A percentile compares a stretch with the other conserved stretches of the same genome.
Evolutionary conservation across 2,797 vertebrate species (phyloP).

Genomic region (Trachurus trachurus): DNA sequence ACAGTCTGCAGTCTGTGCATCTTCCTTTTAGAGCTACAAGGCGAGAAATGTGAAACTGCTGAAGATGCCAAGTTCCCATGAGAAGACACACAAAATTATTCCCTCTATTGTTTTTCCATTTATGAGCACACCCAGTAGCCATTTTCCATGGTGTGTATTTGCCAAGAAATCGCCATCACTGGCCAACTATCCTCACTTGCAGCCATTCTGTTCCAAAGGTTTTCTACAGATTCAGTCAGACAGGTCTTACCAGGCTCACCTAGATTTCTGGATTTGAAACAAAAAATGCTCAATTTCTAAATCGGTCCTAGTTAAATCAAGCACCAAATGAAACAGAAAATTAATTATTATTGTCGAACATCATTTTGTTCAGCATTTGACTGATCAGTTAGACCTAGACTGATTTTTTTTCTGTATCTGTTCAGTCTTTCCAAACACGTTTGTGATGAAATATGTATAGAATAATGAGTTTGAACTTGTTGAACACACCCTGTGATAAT

Average conservation of each 20-base stretch:
- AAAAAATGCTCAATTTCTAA: conserved; percentile 13
- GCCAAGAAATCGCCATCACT: conserved; percentile 28
- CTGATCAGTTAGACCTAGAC: not conserved
- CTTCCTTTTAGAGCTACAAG: conserved; percentile 20
- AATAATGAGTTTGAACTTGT: conserved; percentile 25
- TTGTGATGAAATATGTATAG: conserved; percentile 4
- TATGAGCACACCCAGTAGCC: conserved; percentile 14
- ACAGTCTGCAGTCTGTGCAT: conserved; percentile 20
- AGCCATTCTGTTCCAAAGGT: conserved; percentile 5
- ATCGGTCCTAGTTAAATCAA: not conserved
- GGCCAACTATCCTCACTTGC: conserved; percentile 14
- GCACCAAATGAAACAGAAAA: not conserved
- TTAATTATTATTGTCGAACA: not conserved
- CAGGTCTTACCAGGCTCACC: not conserved
- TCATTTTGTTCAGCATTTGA: conserved; percentile 11
- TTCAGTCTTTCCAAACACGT: conserved; percentile 23
- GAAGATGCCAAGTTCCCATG: conserved; percentile 37
- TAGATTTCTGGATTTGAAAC: too few species aligned
- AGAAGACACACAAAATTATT: conserved; percentile 22
- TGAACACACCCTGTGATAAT: not conserved
- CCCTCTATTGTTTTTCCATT: conserved; percentile 33
- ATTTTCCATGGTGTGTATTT: conserved; percentile 12
- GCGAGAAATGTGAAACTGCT: conserved; percentile 36
- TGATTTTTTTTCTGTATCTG: not conserved
- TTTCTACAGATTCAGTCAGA: not conserved